Evolutionary conservation across 2,888 invertebrate genomes (phyloP).

Genomic region (Lepidochitona cinerea): DNA sequence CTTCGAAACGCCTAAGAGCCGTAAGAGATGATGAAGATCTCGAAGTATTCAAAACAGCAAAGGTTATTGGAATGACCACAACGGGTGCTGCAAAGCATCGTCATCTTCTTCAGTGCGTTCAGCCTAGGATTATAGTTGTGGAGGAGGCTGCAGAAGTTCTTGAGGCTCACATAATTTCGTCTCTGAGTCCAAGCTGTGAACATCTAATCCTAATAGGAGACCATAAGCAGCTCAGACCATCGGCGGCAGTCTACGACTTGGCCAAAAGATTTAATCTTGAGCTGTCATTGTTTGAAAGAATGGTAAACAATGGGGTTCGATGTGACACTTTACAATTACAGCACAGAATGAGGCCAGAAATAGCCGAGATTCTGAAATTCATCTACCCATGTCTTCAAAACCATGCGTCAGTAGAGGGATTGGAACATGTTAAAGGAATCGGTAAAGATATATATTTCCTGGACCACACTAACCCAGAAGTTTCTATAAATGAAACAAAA

Average conservation of each 20-base stretch:
- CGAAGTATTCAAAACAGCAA: slow-evolving; percentile 19
- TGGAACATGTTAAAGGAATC: slow-evolving; percentile 31
- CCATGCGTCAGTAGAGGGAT: slow-evolving; percentile 75
- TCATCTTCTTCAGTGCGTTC: slow-evolving; percentile 24
- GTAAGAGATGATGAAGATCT: slow-evolving; percentile 11
- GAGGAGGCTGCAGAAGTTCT: slow-evolving; percentile 46
- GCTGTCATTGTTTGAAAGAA: slow-evolving; percentile 84
- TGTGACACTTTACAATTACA: slow-evolving; percentile 77
- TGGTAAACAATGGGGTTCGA: slow-evolving; percentile 78
- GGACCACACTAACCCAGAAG: slow-evolving; percentile 76
- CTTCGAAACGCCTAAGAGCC: slow-evolving; percentile 2
- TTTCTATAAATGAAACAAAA: slow-evolving; percentile 68
- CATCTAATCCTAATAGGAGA: slow-evolving; percentile 75
- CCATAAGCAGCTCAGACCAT: slow-evolving; percentile 84
- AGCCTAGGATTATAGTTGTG: slow-evolving; percentile 31
- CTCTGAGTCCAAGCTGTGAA: slow-evolving; percentile 31
- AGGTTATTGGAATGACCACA: slow-evolving; percentile 39
- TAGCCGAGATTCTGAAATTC: slow-evolving; percentile 77
- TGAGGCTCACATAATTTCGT: slow-evolving; percentile 41
- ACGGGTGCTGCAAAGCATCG: slow-evolving; percentile 33
- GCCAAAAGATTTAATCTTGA: slow-evolving; percentile 79
- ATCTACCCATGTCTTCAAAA: slow-evolving; percentile 79
- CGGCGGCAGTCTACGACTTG: slow-evolving; percentile 78
- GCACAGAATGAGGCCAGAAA: slow-evolving; percentile 83
- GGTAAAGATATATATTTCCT: slow-evolving; percentile 79